Conservation (phyloP, 2,888 invertebrate species). For the Phorcus lineatus region DNA sequence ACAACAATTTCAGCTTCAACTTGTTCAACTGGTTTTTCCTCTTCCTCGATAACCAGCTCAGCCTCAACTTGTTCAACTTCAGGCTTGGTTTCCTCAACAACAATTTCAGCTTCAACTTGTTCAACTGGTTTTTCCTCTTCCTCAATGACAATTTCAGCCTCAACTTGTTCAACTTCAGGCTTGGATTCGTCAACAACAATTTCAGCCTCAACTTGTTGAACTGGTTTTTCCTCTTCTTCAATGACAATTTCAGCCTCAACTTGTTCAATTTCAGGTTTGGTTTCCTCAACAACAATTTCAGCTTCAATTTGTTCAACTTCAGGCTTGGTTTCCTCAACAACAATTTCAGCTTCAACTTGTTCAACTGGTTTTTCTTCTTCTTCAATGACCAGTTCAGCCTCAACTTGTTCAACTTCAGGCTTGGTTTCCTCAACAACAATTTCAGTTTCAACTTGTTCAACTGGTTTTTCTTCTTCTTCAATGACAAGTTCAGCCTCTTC, state of each 20-base stretch:
- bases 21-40: constrained; percentile 8
- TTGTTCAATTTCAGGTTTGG: not conserved
- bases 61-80: constrained; percentile 17
- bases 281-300: no score
- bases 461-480: not conserved
- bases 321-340: constrained; percentile 12
- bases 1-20: constrained; percentile 27
- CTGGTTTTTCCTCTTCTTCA: not conserved
- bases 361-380: constrained; percentile 26
- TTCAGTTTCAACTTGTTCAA: constrained; percentile 16
- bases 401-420: constrained; percentile 20
- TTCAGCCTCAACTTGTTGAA: constrained; percentile 39
- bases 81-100: not conserved
- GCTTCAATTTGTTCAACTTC: not conserved
- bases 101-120: constrained; percentile 19
- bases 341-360: not conserved
- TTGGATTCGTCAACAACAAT: constrained; percentile 25
- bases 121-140: constrained; percentile 25
- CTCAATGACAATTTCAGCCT: constrained; percentile 10
- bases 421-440: not conserved
- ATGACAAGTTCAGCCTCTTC: not conserved
- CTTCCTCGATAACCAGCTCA: not conserved
- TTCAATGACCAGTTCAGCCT: constrained; percentile 28
- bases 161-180: not conserved
- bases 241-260: constrained; percentile 27